These are phyloP conservation scores for Drosophila seclusa DNA, from an alignment of 2,888 invertebrate species.

Conservation along the genomic window DNA sequence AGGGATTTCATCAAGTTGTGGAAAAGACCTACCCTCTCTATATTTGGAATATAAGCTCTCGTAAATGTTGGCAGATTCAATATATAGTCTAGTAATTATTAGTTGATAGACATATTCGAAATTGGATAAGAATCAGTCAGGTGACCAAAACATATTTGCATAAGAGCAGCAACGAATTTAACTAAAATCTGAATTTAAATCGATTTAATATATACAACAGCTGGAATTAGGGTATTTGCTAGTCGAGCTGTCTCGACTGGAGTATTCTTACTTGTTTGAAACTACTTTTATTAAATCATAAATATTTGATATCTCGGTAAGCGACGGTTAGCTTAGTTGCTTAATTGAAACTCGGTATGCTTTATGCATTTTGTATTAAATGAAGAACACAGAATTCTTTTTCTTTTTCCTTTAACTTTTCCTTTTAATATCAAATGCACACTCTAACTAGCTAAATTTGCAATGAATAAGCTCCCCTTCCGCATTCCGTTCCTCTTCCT, in stretches of 20 bases:
- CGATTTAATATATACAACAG: background rate
- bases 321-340: background rate
- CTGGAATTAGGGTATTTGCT: background rate
- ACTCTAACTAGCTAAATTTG: conserved; percentile 16
- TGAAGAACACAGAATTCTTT: background rate
- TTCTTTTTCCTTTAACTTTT: background rate
- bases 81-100: background rate
- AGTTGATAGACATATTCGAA: background rate
- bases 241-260: background rate
- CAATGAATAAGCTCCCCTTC: background rate
- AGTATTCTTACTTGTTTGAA: background rate
- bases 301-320: conserved; percentile 7
- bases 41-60: background rate
- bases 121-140: background rate
- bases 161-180: background rate
- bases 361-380: background rate
- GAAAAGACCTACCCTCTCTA: rapidly evolving
- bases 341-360: background rate
- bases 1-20: background rate
- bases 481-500: background rate
- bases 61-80: background rate
- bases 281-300: background rate
- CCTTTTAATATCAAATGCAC: conserved; percentile 1
- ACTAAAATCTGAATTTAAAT: background rate
- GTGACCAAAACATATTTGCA: background rate